These are phyloP conservation scores for Microchrysa polita DNA, from an alignment of 2,888 invertebrate genomes.

Conservation along the genomic window DNA sequence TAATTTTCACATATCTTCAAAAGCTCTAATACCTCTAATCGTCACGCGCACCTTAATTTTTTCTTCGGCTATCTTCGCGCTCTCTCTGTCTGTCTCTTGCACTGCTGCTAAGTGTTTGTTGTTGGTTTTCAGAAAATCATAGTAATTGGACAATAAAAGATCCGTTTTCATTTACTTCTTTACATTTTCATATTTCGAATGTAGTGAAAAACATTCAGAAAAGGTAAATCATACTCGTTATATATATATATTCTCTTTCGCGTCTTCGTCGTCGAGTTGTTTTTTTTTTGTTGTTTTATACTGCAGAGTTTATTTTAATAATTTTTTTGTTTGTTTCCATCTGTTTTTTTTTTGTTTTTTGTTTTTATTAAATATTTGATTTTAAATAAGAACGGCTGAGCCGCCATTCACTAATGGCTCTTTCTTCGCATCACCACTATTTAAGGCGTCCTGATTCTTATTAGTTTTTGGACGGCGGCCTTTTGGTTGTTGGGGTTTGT, in stretches of 20 bases:
- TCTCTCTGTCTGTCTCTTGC: not conserved
- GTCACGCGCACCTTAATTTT: no score
- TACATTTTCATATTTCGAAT: conserved; percentile 6
- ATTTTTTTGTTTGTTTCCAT: no score
- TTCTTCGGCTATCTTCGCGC: no score
- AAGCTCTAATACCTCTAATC: no score
- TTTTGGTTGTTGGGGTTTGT: conserved; percentile 57
- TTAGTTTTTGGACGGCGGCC: conserved; percentile 52
- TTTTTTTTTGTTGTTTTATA: no score
- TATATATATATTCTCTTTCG: no score
- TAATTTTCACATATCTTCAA: no score
- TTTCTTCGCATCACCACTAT: conserved; percentile 59
- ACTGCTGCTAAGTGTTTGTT: not conserved
- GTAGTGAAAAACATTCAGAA: not conserved
- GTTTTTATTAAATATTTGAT: not conserved
- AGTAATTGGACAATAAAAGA: not conserved
- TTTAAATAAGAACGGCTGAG: conserved; percentile 52
- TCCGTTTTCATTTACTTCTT: conserved; percentile 3
- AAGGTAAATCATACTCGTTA: not conserved
- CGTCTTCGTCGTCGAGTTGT: no score
- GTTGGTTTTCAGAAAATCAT: not conserved
- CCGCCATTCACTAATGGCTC: conserved; percentile 64
- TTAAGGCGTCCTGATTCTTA: conserved; percentile 48
- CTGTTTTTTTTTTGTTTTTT: no score
- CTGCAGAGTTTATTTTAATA: no score